phyloP scores from a whole-genome alignment of 2,113 vertebrate species.

The Picathartes gymnocephalus region DNA sequence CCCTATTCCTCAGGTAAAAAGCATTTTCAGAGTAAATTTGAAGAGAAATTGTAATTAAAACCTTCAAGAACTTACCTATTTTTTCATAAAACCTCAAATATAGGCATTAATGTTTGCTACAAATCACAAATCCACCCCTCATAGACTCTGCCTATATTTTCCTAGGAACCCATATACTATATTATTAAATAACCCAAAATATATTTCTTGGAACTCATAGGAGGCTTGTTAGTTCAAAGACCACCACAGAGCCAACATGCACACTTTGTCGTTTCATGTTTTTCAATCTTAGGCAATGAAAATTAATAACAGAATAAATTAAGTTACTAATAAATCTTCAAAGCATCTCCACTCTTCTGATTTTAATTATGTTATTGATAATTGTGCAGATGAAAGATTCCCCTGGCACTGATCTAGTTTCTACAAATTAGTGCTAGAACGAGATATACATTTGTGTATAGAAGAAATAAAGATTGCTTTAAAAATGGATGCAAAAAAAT shows the following conservation, averaged over 20 bases:
- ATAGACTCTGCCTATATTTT: neutral
- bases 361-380: slow-evolving; percentile 20
- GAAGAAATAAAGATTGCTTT: neutral
- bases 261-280: neutral
- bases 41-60: neutral
- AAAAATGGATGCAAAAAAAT: neutral
- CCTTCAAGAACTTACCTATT: neutral
- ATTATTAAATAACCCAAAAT: neutral
- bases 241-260: neutral
- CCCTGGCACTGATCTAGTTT: neutral
- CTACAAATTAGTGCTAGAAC: neutral
- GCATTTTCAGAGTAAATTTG: neutral
- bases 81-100: neutral
- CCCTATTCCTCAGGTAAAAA: neutral
- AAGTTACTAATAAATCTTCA: neutral
- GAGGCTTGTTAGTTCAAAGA: slow-evolving; percentile 16
- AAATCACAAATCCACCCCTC: neutral
- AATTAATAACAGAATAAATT: slow-evolving; percentile 29
- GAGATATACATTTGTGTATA: neutral
- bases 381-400: neutral
- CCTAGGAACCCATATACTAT: neutral
- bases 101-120: neutral
- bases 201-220: neutral
- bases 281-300: neutral
- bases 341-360: neutral